Evolutionary conservation across 2,888 invertebrate species (phyloP).

Genomic region (Lasioglossum zephyrum): DNA sequence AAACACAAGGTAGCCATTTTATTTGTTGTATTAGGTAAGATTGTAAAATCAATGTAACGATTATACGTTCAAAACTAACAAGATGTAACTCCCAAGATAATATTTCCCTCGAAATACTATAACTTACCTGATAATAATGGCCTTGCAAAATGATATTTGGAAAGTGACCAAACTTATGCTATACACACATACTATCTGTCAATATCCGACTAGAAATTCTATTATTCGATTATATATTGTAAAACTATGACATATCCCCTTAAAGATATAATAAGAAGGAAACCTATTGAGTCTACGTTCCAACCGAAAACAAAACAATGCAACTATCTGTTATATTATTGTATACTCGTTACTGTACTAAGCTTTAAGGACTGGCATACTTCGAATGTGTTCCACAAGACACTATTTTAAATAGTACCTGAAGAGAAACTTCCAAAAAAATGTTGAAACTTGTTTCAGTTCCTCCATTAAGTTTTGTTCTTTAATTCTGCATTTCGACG

Average conservation of each 20-base stretch:
- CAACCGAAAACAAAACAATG: neutral
- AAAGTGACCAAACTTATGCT: constrained; percentile 47
- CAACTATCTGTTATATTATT: neutral
- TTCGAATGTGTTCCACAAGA: constrained; percentile 32
- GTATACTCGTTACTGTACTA: neutral
- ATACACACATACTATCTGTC: constrained; percentile 28
- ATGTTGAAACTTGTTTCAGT: neutral
- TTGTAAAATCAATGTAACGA: constrained; percentile 10
- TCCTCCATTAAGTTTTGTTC: neutral
- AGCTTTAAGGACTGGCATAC: neutral
- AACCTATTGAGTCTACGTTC: neutral
- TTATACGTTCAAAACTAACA: constrained; percentile 23
- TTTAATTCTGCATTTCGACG: neutral
- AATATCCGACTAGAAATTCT: constrained; percentile 46
- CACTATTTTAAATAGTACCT: constrained; percentile 50
- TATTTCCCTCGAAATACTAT: constrained; percentile 27
- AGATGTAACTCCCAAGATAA: constrained; percentile 15
- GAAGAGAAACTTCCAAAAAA: constrained; percentile 9
- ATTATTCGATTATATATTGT: constrained; percentile 26
- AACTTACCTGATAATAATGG: constrained; percentile 56
- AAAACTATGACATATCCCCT: constrained; percentile 54
- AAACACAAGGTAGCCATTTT: constrained; percentile 8
- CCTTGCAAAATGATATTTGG: constrained; percentile 49
- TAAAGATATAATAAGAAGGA: neutral
- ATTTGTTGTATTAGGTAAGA: constrained; percentile 16